Conservation (phyloP, 2,888 invertebrate genomes). For the Bimastos eiseni region DNA sequence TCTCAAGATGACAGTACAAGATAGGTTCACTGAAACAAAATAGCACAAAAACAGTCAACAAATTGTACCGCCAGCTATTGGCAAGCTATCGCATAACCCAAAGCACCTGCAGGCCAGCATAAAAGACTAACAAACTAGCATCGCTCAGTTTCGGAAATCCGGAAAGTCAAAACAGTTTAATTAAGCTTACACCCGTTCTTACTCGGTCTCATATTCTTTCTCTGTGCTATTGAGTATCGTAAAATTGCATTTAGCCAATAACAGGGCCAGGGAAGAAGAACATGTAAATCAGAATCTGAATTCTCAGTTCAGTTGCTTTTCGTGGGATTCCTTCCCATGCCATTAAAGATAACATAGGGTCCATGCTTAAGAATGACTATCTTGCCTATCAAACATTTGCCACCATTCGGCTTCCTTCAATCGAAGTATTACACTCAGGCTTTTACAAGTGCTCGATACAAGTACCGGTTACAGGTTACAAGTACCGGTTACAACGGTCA, state of each 20-base stretch:
- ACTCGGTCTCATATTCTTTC: not conserved
- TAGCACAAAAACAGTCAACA: not conserved
- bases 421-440: not conserved
- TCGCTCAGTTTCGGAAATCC: not conserved
- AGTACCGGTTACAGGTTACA: too few species aligned
- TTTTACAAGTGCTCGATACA: too few species aligned
- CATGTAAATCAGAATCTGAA: not conserved
- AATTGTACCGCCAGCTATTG: not conserved
- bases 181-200: not conserved
- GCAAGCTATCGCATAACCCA: not conserved
- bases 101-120: conserved; percentile 9
- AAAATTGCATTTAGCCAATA: not conserved
- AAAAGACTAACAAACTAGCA: not conserved
- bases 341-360: not conserved
- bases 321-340: not conserved
- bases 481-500: too few species aligned
- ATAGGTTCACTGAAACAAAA: not conserved
- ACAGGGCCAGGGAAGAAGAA: not conserved
- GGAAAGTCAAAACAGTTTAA: not conserved
- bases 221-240: not conserved
- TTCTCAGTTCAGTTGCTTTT: not conserved
- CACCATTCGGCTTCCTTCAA: not conserved
- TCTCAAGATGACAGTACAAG: not conserved
- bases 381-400: not conserved
- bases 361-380: not conserved